These are phyloP conservation scores for Dryocosmus kuriphilus DNA, from an alignment of 2,888 invertebrate species.

Conservation along the genomic window DNA sequence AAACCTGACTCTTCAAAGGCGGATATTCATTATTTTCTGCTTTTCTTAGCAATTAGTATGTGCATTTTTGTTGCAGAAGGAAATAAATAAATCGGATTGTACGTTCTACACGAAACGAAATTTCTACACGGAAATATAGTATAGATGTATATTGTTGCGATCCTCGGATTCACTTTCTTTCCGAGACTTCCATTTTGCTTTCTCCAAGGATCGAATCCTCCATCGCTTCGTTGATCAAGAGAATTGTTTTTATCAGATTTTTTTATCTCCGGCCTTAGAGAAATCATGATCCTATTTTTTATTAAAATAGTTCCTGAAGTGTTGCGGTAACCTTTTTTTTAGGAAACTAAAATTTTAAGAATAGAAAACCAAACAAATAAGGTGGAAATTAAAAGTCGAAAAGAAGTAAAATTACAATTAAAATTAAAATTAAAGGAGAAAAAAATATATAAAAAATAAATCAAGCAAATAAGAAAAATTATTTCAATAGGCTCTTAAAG, in stretches of 20 bases:
- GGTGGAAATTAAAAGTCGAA: too few species aligned
- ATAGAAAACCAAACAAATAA: neutral
- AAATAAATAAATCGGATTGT: neutral
- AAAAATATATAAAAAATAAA: too few species aligned
- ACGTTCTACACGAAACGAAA: slow-evolving; percentile 11
- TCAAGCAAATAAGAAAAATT: neutral
- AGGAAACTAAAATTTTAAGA: neutral
- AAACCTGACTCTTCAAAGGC: slow-evolving; percentile 4
- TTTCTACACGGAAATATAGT: slow-evolving; percentile 35
- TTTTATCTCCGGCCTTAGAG: neutral
- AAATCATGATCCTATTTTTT: neutral
- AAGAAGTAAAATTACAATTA: neutral
- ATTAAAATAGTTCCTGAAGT: neutral
- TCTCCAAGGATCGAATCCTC: slow-evolving; percentile 60
- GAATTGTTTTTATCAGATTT: slow-evolving; percentile 42
- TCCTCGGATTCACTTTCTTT: slow-evolving; percentile 66
- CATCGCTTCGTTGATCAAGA: slow-evolving; percentile 51
- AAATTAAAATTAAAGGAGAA: neutral
- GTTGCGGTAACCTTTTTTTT: neutral
- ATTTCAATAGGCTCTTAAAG: neutral
- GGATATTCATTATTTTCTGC: slow-evolving; percentile 1
- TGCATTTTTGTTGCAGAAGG: neutral
- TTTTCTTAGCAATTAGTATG: slow-evolving; percentile 17
- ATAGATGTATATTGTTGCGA: slow-evolving; percentile 6
- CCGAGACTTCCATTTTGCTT: slow-evolving; percentile 64